Conservation (phyloP, 1,140 invertebrate genomes). For the Bombus huntii region DNA sequence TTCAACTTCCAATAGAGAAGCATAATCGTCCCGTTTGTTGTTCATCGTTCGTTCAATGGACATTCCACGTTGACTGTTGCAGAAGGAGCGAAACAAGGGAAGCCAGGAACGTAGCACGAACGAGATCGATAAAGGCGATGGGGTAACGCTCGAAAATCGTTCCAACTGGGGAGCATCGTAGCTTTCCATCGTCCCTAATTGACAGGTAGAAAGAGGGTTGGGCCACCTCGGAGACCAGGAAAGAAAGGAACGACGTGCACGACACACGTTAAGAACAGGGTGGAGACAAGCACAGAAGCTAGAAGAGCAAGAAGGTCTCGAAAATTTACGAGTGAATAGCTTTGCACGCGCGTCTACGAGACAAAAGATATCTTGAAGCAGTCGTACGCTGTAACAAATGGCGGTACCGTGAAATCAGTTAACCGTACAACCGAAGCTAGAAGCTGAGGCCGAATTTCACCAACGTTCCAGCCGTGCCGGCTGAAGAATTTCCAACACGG, state of each 20-base stretch:
- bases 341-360: slow-evolving; percentile 52
- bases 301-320: slow-evolving; percentile 9
- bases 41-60: slow-evolving; percentile 15
- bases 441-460: slow-evolving; percentile 51
- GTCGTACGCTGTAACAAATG: slow-evolving; percentile 70
- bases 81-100: slow-evolving; percentile 35
- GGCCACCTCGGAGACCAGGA: not conserved
- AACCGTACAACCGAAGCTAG: slow-evolving; percentile 57
- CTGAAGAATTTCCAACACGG: not conserved
- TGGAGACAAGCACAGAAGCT: not conserved
- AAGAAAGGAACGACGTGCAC: slow-evolving; percentile 19
- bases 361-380: slow-evolving; percentile 37
- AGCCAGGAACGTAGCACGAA: slow-evolving; percentile 4
- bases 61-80: slow-evolving; percentile 49
- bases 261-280: not conserved
- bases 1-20: not conserved
- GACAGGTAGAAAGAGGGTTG: slow-evolving; percentile 63
- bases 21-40: not conserved
- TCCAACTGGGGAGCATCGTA: slow-evolving; percentile 58
- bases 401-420: slow-evolving; percentile 66
- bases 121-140: slow-evolving; percentile 41
- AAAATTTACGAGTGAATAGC: slow-evolving; percentile 72
- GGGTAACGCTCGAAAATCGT: slow-evolving; percentile 68
- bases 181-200: slow-evolving; percentile 75
- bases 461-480: not conserved